These are phyloP conservation scores for Trinectes maculatus DNA, from an alignment of 2,113 vertebrate species.

Conservation along the genomic window DNA sequence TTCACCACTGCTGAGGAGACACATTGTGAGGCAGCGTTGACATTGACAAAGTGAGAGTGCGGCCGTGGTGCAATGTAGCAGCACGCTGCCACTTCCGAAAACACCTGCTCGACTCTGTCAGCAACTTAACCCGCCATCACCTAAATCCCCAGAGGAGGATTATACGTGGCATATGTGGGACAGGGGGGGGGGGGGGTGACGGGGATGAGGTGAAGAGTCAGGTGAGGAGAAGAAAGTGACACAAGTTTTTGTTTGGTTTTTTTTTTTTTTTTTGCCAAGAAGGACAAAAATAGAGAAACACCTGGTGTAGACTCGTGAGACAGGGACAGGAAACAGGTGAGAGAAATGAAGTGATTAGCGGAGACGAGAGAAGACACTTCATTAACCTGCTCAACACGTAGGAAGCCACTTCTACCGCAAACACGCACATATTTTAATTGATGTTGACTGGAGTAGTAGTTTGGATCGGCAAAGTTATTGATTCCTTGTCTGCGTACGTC, in stretches of 20 bases:
- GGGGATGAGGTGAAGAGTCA: constrained; percentile 24
- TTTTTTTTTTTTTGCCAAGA: no score
- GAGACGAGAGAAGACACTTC: no score
- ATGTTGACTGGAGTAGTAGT: no score
- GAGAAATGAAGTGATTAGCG: constrained; percentile 20
- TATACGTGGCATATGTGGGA: constrained; percentile 61
- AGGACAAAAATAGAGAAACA: constrained; percentile 17
- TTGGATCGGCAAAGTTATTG: no score
- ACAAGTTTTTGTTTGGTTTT: no score
- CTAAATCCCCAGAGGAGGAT: constrained; percentile 60
- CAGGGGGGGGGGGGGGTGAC: constrained; percentile 8
- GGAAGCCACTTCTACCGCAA: no score
- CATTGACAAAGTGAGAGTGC: constrained; percentile 73
- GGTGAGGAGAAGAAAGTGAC: constrained; percentile 2
- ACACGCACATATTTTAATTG: no score
- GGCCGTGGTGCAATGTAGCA: constrained; percentile 53
- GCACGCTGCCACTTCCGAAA: constrained; percentile 59
- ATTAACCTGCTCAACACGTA: no score
- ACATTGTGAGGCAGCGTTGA: constrained; percentile 49
- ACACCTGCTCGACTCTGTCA: constrained; percentile 76
- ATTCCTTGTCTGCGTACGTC: no score
- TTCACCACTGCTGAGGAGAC: constrained; percentile 40
- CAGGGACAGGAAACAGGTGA: constrained; percentile 6
- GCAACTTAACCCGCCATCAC: constrained; percentile 66
- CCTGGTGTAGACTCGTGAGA: not conserved